Evolutionary conservation across 2,113 vertebrate species (phyloP).

Genomic region (Oxyruncus cristatus): DNA sequence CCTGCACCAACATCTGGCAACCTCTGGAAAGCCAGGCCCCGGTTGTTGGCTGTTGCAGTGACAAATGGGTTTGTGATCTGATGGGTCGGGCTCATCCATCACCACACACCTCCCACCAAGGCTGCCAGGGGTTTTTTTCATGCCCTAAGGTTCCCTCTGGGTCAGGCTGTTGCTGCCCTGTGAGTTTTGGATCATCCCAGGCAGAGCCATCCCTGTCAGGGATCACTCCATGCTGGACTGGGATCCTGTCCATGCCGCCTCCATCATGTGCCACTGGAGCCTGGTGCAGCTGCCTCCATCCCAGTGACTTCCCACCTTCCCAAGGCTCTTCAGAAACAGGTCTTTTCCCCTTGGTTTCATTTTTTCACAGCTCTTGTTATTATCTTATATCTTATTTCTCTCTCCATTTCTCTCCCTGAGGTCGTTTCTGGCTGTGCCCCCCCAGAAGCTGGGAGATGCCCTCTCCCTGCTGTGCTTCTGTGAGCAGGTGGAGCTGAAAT

Average conservation of each 20-base stretch:
- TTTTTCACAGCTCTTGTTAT: background rate
- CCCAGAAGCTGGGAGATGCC: background rate
- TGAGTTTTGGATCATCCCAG: fast-evolving
- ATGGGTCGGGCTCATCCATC: background rate
- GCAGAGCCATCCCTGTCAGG: background rate
- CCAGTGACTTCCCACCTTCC: background rate
- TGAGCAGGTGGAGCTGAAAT: background rate
- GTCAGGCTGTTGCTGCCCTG: background rate
- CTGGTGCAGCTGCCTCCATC: background rate
- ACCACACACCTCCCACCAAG: fast-evolving
- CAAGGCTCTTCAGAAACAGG: background rate
- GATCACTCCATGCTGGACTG: background rate
- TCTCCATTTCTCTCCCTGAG: background rate
- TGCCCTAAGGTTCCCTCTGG: background rate
- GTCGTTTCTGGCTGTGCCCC: background rate
- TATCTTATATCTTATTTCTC: background rate
- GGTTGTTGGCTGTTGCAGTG: background rate
- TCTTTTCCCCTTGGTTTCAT: background rate
- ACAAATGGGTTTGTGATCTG: background rate
- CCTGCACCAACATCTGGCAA: background rate
- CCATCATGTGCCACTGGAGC: fast-evolving
- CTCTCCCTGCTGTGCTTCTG: background rate
- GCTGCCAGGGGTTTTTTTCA: background rate
- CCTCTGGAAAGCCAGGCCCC: background rate
- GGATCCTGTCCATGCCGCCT: background rate